Evolutionary conservation across 2,113 vertebrate species (phyloP), one percentile per base, ranked within the genome.

Genomic region (Pelodiscus sinensis): DNA sequence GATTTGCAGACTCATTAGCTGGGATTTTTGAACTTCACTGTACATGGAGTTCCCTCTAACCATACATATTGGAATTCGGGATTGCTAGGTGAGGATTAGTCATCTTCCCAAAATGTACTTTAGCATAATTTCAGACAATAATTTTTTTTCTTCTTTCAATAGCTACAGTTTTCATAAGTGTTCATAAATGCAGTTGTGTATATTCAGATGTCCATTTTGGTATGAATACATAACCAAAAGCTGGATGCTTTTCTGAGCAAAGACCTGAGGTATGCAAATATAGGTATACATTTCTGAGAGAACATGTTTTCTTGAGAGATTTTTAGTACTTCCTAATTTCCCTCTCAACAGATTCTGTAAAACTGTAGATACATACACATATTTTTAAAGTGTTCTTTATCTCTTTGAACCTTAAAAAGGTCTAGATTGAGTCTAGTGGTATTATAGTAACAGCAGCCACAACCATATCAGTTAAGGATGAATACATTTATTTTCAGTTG

Each of bases 71-170:
- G 38, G 77, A 78, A 90, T 88, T n/a, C 1, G 5, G 38, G 38
- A 22, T 60, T 94, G 79, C 86, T 95, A 56, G 93, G 85, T 95
- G 88, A 95, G 92, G 79, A 90, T 90, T 84, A 94, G 93, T 95
- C 25, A 56, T 87, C 94, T 55, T 91, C 44, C 77, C 22, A 62
- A 94, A 93, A 95, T 92, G 92, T 84, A 93, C 89, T 82, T 86
- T 94, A 96, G 95, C 93, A 95, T 91, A 86, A 94, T 94, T 75
- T 96, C 84, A 75, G 81, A 90, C 84, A 96, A 73, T 80, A 90
- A 86, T 24, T 38, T 84, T 79, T 81, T 3, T 35, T 52, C 25
- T 58, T 80, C 16, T 68, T 84, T 55, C 38, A 77, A 13, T 35
- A 54, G 24, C 31, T 86, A 12, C 16, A 55, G 25, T 2, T 73